Conservation (phyloP, 2,797 vertebrate species). For the Lithobates sylvaticus region DNA sequence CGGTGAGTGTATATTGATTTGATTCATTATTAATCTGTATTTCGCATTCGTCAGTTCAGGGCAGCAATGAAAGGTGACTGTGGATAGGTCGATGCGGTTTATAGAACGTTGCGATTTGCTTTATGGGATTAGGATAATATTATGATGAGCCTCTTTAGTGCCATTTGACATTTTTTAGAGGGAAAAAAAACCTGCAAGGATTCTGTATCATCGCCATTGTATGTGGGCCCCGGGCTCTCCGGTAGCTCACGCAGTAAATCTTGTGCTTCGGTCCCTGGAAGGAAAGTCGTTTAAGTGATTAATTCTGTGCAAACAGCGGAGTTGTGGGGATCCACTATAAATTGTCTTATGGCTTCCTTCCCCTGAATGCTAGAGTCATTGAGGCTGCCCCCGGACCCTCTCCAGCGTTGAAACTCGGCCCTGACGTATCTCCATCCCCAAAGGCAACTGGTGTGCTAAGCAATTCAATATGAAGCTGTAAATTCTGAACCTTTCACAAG, state of each 20-base stretch:
- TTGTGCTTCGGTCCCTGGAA: slow-evolving; percentile 57
- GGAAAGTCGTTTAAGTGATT: slow-evolving; percentile 55
- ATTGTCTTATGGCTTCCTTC: slow-evolving; percentile 67
- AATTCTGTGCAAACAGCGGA: slow-evolving; percentile 47
- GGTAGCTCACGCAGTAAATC: slow-evolving; percentile 40
- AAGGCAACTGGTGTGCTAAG: slow-evolving; percentile 17
- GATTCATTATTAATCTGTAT: too few relatives aligned
- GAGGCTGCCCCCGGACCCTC: slow-evolving; percentile 59
- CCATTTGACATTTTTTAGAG: background rate
- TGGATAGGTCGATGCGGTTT: too few relatives aligned
- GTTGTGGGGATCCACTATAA: slow-evolving; percentile 54
- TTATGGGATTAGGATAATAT: background rate
- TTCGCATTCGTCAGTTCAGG: too few relatives aligned
- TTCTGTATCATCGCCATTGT: background rate
- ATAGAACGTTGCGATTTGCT: background rate
- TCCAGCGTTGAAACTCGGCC: background rate
- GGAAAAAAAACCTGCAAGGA: background rate
- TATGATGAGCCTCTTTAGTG: background rate
- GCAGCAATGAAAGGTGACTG: too few relatives aligned
- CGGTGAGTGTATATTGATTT: too few relatives aligned
- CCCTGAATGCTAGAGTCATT: slow-evolving; percentile 57
- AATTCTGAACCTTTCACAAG: background rate
- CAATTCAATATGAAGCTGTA: slow-evolving; percentile 38
- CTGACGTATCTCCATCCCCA: background rate
- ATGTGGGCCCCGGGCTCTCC: background rate